phyloP scores from a whole-genome alignment of 1,140 invertebrate species.

The Chrysoperla carnea region DNA sequence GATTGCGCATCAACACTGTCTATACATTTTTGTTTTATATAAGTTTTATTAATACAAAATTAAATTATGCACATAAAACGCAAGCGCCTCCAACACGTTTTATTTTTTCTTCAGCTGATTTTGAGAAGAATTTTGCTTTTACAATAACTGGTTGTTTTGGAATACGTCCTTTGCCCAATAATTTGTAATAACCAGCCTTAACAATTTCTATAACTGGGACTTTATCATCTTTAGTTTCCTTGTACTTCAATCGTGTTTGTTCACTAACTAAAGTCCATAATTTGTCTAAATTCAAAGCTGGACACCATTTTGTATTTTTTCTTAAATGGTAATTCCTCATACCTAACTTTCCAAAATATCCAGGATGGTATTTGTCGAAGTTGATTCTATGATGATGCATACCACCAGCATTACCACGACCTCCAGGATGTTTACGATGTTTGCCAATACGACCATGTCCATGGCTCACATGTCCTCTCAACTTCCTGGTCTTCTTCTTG shows the following conservation, averaged over 20 bases:
- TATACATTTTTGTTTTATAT: too few species aligned
- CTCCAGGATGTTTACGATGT: slow-evolving; percentile 99
- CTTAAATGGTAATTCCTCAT: slow-evolving; percentile 96
- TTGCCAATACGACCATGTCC: slow-evolving; percentile 99
- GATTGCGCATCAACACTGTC: too few species aligned
- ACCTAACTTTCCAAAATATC: slow-evolving; percentile 99
- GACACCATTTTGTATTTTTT: slow-evolving; percentile 80
- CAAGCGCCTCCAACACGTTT: slow-evolving; percentile 93
- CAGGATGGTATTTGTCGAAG: slow-evolving; percentile 99
- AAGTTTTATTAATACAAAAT: neutral
- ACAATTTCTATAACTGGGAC: slow-evolving; percentile 96
- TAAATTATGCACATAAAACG: slow-evolving; percentile 80
- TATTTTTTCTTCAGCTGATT: slow-evolving; percentile 92
- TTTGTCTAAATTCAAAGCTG: slow-evolving; percentile 89
- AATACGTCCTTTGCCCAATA: slow-evolving; percentile 90
- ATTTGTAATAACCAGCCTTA: slow-evolving; percentile 92
- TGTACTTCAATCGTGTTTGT: slow-evolving; percentile 71
- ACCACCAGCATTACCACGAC: slow-evolving; percentile 99
- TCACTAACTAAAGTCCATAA: slow-evolving; percentile 93
- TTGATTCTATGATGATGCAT: slow-evolving; percentile 99
- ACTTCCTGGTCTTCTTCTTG: slow-evolving; percentile 97
- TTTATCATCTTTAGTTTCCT: slow-evolving; percentile 63
- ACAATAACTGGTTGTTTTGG: slow-evolving; percentile 98
- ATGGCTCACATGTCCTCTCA: slow-evolving; percentile 98
- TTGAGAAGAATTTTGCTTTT: slow-evolving; percentile 98